These are phyloP conservation scores for Ariopsis seemanni DNA, from an alignment of 2,113 vertebrate genomes.

Conservation along the genomic window DNA sequence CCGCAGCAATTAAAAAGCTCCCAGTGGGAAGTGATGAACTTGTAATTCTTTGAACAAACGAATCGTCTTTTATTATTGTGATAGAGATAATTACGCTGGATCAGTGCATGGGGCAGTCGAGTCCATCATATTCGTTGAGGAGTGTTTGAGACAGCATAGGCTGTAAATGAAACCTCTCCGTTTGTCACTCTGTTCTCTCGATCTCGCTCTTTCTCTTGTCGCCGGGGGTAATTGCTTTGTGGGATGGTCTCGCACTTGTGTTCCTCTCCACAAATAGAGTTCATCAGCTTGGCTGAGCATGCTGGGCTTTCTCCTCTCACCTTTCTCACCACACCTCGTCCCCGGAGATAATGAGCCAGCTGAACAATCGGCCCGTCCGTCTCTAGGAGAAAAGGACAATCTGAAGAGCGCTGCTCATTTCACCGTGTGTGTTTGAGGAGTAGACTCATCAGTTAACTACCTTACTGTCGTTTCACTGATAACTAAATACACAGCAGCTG, in stretches of 20 bases:
- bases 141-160: neutral
- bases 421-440: conserved; percentile 29
- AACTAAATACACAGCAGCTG: neutral
- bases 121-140: neutral
- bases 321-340: conserved; percentile 16
- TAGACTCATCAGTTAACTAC: neutral
- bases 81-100: conserved; percentile 37
- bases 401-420: conserved; percentile 21
- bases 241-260: conserved; percentile 7
- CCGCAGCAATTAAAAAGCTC: conserved; percentile 43
- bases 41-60: conserved; percentile 20
- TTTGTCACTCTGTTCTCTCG: neutral
- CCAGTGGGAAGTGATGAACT: conserved; percentile 16
- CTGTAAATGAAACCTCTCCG: neutral
- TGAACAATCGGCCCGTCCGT: conserved; percentile 8
- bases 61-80: conserved; percentile 37
- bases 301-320: conserved; percentile 11
- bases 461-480: neutral
- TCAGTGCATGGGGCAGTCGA: conserved; percentile 10
- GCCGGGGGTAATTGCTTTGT: conserved; percentile 24
- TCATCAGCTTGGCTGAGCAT: conserved; percentile 25
- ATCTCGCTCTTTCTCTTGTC: neutral
- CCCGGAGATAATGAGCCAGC: conserved; percentile 33
- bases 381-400: conserved; percentile 17
- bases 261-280: conserved; percentile 22